These are phyloP conservation scores for Porphyrio hochstetteri DNA, from an alignment of 2,113 vertebrate species.

Conservation along the genomic window DNA sequence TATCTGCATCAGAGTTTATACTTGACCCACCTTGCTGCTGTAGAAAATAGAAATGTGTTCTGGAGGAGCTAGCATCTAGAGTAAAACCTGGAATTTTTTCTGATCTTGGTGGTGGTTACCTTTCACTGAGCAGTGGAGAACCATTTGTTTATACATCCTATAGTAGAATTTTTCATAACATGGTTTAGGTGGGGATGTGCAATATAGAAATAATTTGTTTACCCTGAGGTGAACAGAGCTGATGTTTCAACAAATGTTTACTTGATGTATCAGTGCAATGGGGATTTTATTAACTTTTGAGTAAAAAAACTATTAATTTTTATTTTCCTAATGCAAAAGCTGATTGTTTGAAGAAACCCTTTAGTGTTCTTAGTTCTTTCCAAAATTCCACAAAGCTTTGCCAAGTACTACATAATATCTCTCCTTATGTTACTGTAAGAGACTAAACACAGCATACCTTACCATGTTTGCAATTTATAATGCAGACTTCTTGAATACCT, in stretches of 20 bases:
- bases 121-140: background rate
- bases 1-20: accelerated
- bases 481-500: background rate
- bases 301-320: background rate
- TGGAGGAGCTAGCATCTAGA: background rate
- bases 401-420: background rate
- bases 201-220: background rate
- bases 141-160: background rate
- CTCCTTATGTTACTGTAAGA: background rate
- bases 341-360: background rate
- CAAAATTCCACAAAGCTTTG: background rate
- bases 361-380: background rate
- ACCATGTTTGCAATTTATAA: background rate
- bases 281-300: background rate
- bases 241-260: background rate
- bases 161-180: background rate
- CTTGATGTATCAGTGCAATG: background rate
- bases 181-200: background rate
- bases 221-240: background rate
- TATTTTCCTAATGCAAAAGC: background rate
- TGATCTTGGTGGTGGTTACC: background rate
- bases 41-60: background rate
- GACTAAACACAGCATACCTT: background rate
- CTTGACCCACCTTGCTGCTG: background rate
- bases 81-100: background rate